Percentiles rank a stretch among this genome's conserved stretches.
Evolutionary conservation across 2,797 vertebrate genomes (phyloP).

Genomic region (Rhinella marina): DNA sequence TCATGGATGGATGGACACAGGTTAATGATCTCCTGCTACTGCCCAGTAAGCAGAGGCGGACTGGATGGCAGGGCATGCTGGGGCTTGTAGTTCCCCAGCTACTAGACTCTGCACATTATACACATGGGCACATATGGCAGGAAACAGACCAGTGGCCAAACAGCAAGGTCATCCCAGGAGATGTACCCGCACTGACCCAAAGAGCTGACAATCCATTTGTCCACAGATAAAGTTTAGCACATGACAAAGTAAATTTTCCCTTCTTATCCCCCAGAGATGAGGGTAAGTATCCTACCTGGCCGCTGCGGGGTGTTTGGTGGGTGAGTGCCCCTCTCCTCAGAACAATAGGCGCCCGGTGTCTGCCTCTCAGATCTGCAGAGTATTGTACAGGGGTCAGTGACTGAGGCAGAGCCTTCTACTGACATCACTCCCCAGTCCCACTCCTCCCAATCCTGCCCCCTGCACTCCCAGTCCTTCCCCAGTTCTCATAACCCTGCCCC

Average conservation of each 20-base stretch:
- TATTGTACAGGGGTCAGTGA: slow-evolving; percentile 52
- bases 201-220: not conserved
- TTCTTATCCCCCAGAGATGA: no score
- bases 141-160: not conserved
- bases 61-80: not conserved
- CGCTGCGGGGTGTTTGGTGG: not conserved
- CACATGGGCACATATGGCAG: not conserved
- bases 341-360: slow-evolving; percentile 36
- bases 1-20: not conserved
- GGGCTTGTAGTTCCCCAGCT: not conserved
- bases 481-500: not conserved
- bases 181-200: not conserved
- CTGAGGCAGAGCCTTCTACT: slow-evolving; percentile 54
- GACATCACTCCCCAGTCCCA: slow-evolving; percentile 32
- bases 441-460: not conserved
- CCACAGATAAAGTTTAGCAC: not conserved
- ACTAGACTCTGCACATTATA: not conserved
- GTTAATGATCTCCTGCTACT: not conserved
- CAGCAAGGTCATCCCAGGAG: not conserved
- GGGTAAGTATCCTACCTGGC: not conserved
- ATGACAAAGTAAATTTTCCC: not conserved
- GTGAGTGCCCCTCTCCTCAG: slow-evolving; percentile 17
- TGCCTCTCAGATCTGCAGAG: slow-evolving; percentile 36
- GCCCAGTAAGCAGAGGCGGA: not conserved
- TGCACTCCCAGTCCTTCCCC: not conserved